Base-by-base conservation (phyloP, 1,140 invertebrate genomes). In the Drosophila asahinai region DNA sequence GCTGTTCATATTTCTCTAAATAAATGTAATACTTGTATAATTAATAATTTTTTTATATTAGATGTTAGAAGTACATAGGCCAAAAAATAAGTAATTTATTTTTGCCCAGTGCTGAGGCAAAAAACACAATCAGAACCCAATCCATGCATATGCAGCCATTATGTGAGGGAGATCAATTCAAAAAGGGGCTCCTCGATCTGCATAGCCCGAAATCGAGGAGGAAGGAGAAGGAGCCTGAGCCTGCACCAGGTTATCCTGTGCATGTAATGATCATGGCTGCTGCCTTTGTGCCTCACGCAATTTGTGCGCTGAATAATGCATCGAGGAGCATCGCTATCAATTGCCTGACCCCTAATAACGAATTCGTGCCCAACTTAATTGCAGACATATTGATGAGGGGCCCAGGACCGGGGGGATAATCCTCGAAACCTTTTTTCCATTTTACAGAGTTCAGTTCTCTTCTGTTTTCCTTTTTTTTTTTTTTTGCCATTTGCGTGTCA, bases 401-500 rank as follows among this genome's bases (percentile, higher is more conserved):
- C 57, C 43, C 67, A 27, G 42, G 45, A 36, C 14, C 43, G 27
- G 43, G 43, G 43, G 74, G 61, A 80, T 80, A 67, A 80, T 80
- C 76, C 68, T 22, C 52, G 63, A n/a, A 38, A 77, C 75, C 75
- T 57, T 77, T 77, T 58, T 73, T 43, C 52, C 66, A 71, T 42
- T 47, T 70, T 70, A 25, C 38, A 45, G 27, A 19, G 43, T 40
- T 72, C 14, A 43, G 47, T 7, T 27, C 51, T 49, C 40, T 57
- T 38, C 64, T 76, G 79, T 71, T 68, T 25, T 25, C 22, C 22
- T 22, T 22, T 22, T 22, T 3, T 25, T 25, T 22, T 42, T 67
- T 58, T 66, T 77, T 77, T 51, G 86, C 81, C 81, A 89, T 90
- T 89, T 89, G 86, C 86, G 86, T 90, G 86, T 90, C 86, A 86